Conservation (phyloP, 2,113 vertebrate genomes). For the Callionymus lyra region DNA sequence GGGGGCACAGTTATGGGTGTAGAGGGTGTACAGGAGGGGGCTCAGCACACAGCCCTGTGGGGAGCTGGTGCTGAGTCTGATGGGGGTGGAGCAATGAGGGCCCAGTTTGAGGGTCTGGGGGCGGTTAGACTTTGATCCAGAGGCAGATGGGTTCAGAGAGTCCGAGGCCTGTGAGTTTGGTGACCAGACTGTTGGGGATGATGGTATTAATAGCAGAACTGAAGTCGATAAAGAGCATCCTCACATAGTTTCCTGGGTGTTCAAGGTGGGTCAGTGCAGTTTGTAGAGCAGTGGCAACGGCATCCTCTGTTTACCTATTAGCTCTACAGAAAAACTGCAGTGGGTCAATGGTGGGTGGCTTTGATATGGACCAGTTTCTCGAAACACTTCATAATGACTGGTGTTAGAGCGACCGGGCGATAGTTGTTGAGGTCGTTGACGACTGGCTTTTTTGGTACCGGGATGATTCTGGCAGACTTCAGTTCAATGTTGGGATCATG, state of each 20-base stretch:
- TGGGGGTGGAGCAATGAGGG: neutral
- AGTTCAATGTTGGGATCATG: no score
- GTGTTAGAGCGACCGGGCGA: neutral
- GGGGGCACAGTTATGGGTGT: no score
- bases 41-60: no score
- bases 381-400: neutral
- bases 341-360: neutral
- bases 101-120: neutral
- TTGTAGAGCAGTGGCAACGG: neutral
- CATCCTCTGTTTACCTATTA: neutral
- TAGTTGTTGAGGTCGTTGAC: neutral
- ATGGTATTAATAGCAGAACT: neutral
- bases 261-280: neutral
- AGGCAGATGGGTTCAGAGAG: neutral
- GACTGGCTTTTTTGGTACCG: neutral
- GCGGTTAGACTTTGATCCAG: neutral
- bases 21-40: no score
- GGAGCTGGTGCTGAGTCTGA: neutral
- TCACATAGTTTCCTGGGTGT: neutral
- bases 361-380: neutral
- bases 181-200: neutral
- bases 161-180: neutral
- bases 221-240: neutral
- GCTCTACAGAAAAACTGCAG: neutral
- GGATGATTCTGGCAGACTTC: neutral